Conservation (phyloP, 2,113 vertebrate species). For the Engystomops pustulosus region DNA sequence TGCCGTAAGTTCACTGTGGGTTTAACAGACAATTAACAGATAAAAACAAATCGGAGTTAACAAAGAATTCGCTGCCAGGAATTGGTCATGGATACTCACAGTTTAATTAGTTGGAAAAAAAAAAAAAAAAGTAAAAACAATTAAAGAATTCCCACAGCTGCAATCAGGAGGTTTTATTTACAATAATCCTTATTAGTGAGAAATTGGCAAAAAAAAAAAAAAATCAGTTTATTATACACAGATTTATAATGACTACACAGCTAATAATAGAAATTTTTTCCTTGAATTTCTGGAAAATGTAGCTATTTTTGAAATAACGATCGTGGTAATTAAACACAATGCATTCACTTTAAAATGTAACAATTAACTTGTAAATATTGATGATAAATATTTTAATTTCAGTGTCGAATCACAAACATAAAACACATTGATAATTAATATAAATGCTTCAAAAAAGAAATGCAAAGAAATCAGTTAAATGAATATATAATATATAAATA, state of each 20-base stretch:
- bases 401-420: too few species aligned
- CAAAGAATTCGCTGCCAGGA: conserved; percentile 40
- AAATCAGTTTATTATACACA: not conserved
- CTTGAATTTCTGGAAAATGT: too few species aligned
- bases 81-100: conserved; percentile 26
- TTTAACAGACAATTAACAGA: conserved; percentile 60
- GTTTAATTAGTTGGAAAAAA: conserved; percentile 54
- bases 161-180: conserved; percentile 62
- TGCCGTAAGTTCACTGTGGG: conserved; percentile 47
- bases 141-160: conserved; percentile 60
- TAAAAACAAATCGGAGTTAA: conserved; percentile 42
- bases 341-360: too few species aligned
- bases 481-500: too few species aligned
- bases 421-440: too few species aligned
- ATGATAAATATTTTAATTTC: too few species aligned
- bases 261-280: not conserved
- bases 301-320: too few species aligned
- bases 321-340: too few species aligned
- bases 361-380: too few species aligned
- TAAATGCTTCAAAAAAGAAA: too few species aligned
- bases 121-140: conserved; percentile 57
- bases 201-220: not conserved
- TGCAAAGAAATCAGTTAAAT: too few species aligned
- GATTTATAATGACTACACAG: not conserved
- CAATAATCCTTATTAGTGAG: conserved; percentile 35